Percentiles rank a stretch among this genome's conserved stretches.
Evolutionary conservation across 2,113 vertebrate species (phyloP).

Genomic region (Oryzias curvinotus): DNA sequence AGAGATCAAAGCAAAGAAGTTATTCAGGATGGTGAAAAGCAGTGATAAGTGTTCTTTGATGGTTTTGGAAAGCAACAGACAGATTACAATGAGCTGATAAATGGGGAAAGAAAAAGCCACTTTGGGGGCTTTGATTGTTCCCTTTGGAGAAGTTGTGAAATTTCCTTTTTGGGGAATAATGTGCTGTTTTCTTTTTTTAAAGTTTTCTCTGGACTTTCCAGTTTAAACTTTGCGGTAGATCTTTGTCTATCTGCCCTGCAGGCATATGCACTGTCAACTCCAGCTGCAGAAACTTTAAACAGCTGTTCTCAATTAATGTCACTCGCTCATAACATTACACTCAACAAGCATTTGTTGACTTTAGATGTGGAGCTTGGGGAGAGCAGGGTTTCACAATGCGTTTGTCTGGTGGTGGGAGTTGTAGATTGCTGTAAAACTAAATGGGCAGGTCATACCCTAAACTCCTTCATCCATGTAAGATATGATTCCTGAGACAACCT

Average conservation of each 20-base stretch:
- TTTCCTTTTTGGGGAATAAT: not conserved
- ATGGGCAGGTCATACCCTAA: constrained; percentile 55
- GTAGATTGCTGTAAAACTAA: constrained; percentile 54
- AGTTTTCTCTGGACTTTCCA: constrained; percentile 11
- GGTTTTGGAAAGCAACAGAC: constrained; percentile 2
- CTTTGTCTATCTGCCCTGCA: constrained; percentile 39
- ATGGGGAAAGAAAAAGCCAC: constrained; percentile 8
- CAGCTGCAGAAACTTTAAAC: constrained; percentile 60
- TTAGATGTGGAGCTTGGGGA: constrained; percentile 55
- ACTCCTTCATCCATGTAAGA: constrained; percentile 41
- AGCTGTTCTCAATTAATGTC: constrained; percentile 72
- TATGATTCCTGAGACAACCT: constrained; percentile 39
- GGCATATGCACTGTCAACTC: constrained; percentile 50
- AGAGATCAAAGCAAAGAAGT: constrained; percentile 26
- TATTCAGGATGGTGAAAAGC: constrained; percentile 5
- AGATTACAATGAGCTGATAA: constrained; percentile 13
- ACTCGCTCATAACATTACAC: constrained; percentile 58
- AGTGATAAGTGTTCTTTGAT: constrained; percentile 15
- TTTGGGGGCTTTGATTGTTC: not conserved
- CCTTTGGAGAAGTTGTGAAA: constrained; percentile 1
- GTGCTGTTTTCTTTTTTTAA: not conserved
- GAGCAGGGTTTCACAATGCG: constrained; percentile 59
- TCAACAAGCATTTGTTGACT: constrained; percentile 69
- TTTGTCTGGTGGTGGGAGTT: constrained; percentile 59
- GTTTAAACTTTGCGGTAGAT: constrained; percentile 20